Evolutionary conservation across 2,797 vertebrate species (phyloP), one percentile per base, ranked within the genome.

Genomic region (Poecile montanus): DNA sequence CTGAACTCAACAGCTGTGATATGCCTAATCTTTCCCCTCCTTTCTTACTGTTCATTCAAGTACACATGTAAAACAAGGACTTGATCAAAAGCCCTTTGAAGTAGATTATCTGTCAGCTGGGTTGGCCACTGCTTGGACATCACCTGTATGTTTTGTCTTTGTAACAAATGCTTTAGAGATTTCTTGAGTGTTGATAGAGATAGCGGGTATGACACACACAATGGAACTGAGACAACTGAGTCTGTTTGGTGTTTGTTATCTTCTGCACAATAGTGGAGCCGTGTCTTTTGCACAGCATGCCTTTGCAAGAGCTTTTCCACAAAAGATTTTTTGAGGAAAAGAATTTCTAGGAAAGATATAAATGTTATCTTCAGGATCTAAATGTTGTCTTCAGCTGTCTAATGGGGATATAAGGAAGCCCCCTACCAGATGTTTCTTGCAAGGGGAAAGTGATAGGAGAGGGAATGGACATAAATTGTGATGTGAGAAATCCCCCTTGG

Each of bases 161-260:
- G 21, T 29, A 47, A 50, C 12, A 50, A 42, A 79, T 1, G 2
- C 27, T 65, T 67, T 0, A 14, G 23, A 23, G 7, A 17, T 87
- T 80, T 92, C 72, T 32, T 19, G 32, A 36, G 19, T 29, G 26
- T 50, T 74, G 66, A 13, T 21, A 40, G 45, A 88, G 13, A 40
- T 40, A 42, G 6, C 17, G 15, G 4, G 1, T 13, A 0, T 30
- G 57, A 50, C 27, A 40, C 0, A 1, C 2, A 50, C 1, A 1
- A 80, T 8, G 16, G 50, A 82, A 30, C 57, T 61, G 50, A 66
- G 60, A 36, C 56, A 61, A 7, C 17, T 9, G 27, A 42, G 23
- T 54, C 68, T 77, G 18, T 50, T 77, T 3, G 10, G 30, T 25
- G 48, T 47, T 22, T 51, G 38, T 53, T 42, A 15, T 7, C 58